Conservation (phyloP, 2,113 vertebrate genomes). For the Cyanistes caeruleus region DNA sequence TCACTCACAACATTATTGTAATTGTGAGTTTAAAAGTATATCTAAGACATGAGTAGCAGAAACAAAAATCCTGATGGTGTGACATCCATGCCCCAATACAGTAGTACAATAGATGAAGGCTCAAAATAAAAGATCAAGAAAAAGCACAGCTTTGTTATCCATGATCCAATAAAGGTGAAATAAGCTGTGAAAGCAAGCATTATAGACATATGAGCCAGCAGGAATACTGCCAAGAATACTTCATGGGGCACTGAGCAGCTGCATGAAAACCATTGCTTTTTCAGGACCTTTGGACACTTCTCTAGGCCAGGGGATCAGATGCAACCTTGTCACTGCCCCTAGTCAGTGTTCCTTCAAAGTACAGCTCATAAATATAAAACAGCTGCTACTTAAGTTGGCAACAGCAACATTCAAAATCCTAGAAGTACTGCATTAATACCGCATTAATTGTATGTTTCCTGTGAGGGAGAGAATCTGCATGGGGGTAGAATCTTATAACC, state of each 20-base stretch:
- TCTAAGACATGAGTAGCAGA: background rate
- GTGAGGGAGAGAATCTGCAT: background rate
- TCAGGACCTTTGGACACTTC: background rate
- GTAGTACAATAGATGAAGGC: background rate
- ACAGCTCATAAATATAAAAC: background rate
- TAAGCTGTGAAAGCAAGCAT: slow-evolving; percentile 25
- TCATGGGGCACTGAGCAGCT: slow-evolving; percentile 13
- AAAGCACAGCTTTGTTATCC: background rate
- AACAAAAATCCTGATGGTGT: background rate
- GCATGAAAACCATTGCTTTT: slow-evolving; percentile 5
- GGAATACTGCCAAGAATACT: slow-evolving; percentile 29
- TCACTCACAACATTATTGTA: background rate
- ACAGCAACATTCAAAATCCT: background rate
- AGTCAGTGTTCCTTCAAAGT: background rate
- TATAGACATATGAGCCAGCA: slow-evolving; percentile 23
- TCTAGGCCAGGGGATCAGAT: background rate
- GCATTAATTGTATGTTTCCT: background rate
- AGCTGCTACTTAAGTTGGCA: background rate
- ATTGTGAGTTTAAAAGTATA: background rate
- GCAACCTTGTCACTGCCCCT: background rate
- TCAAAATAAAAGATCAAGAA: background rate
- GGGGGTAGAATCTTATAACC: background rate
- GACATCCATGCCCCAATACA: background rate
- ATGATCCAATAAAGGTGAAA: slow-evolving; percentile 45
- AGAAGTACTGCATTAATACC: background rate